These are phyloP conservation scores for Drosophila suboccidentalis DNA, from an alignment of 2,888 invertebrate genomes.

Conservation along the genomic window DNA sequence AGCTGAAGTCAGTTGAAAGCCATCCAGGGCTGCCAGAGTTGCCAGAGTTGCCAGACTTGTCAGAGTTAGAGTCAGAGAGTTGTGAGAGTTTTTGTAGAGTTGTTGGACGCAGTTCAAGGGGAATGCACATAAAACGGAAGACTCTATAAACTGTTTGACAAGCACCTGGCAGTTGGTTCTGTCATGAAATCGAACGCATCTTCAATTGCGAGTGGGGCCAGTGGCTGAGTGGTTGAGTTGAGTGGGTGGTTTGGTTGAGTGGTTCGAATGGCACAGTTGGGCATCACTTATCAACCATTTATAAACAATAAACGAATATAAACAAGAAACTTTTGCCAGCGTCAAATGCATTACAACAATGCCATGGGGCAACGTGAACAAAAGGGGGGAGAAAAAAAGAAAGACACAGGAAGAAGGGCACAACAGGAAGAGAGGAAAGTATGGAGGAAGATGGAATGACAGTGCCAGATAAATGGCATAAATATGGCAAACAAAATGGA, in stretches of 20 bases:
- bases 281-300: conserved; percentile 77
- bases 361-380: conserved; percentile 14
- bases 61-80: not conserved
- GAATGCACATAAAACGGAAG: conserved; percentile 31
- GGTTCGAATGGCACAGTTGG: conserved; percentile 27
- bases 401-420: not conserved
- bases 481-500: conserved; percentile 73
- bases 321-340: conserved; percentile 74
- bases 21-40: conserved; percentile 7
- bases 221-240: conserved; percentile 4
- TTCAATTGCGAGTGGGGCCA: conserved; percentile 4
- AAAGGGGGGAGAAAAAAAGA: not conserved
- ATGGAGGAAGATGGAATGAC: conserved; percentile 10
- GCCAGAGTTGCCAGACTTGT: conserved; percentile 7
- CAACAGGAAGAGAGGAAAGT: not conserved
- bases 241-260: not conserved
- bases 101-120: conserved; percentile 20
- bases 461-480: conserved; percentile 72
- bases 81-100: not conserved
- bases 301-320: conserved; percentile 80
- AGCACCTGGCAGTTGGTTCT: conserved; percentile 43
- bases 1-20: conserved; percentile 18
- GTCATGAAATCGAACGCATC: conserved; percentile 10
- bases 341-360: conserved; percentile 74
- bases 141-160: conserved; percentile 55